Conservation (phyloP, 2,797 vertebrate species). For the Smutsia gigantea region DNA sequence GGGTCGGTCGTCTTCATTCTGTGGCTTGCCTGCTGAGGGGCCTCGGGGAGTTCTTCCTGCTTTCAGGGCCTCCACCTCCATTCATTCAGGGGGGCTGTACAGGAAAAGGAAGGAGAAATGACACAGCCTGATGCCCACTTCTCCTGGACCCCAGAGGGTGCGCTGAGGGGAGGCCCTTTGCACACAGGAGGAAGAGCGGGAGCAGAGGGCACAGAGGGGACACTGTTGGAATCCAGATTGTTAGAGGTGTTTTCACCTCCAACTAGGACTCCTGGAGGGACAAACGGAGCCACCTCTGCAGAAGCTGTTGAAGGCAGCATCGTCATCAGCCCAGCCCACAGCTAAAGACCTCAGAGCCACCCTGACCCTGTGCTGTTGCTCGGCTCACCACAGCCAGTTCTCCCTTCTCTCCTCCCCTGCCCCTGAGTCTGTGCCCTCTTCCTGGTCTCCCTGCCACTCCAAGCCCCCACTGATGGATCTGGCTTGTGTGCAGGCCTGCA, state of each 20-base stretch:
- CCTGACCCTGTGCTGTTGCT: rapidly evolving
- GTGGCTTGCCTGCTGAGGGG: background rate
- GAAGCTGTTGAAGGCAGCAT: background rate
- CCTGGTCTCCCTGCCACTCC: rapidly evolving
- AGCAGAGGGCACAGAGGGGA: background rate
- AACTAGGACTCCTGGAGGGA: background rate
- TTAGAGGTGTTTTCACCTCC: background rate
- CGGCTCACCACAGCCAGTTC: rapidly evolving
- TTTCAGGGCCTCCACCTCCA: slow-evolving; percentile 65
- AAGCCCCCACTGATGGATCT: background rate
- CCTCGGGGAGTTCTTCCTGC: background rate
- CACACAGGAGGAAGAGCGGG: background rate
- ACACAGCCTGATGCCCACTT: background rate
- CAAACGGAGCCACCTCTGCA: background rate
- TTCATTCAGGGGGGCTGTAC: rapidly evolving
- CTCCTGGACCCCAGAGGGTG: rapidly evolving
- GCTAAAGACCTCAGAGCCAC: background rate
- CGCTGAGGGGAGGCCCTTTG: rapidly evolving
- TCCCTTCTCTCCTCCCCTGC: background rate
- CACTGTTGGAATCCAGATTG: background rate
- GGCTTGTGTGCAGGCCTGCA: background rate
- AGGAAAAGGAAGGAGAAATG: background rate
- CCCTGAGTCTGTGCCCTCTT: background rate
- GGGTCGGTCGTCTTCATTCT: rapidly evolving
- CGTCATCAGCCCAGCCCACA: background rate